Base-by-base conservation (phyloP, 1,140 invertebrate genomes). In the Lasaia peninsularis region DNA sequence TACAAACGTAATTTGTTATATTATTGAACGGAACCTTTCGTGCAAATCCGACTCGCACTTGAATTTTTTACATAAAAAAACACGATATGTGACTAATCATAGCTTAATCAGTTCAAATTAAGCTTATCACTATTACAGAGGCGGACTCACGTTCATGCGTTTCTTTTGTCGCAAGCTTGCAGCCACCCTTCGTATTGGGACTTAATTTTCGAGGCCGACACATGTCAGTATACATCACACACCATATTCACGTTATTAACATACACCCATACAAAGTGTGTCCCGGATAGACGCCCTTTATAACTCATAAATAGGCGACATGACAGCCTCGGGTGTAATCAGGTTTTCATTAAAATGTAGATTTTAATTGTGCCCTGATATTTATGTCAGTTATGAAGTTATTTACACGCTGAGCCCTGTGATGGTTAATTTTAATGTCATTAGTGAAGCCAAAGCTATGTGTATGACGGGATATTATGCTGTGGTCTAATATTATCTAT, bases 181-280 rank as follows among this genome's bases (percentile, higher is more conserved):
- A 73, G 58, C 65, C 67, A 58, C 67, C 72, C 67, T 61, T 53
- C 58, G 57, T 60, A 60, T 53, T 62, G 66, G 65, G 72, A 77
- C 75, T 82, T 78, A 74, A 82, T 82, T 82, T 78, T 74, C 66
- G 68, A 58, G 68, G 66, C 72, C 70, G 73, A 79, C 80, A 80
- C 69, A 75, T 78, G 74, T 79, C 78, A 76, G 57, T 67, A 65
- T 71, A 66, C 73, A 76, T 80, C 75, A 70, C 67, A 62, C 71
- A 64, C 72, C 72, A 76, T 75, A 77, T 73, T 67, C 72, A 67
- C 64, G 74, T 70, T 72, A 83, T 83, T 83, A 80, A 69, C 80
- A 82, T 82, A 82, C 66, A 67, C 40, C 40, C 24, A 28, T 28
- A 48, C 78, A 77, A 78, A 80, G 71, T 75, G 78, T 78, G 67